phyloP scores from a whole-genome alignment of 1,140 invertebrate species.

The Doryteuthis pealeii region DNA sequence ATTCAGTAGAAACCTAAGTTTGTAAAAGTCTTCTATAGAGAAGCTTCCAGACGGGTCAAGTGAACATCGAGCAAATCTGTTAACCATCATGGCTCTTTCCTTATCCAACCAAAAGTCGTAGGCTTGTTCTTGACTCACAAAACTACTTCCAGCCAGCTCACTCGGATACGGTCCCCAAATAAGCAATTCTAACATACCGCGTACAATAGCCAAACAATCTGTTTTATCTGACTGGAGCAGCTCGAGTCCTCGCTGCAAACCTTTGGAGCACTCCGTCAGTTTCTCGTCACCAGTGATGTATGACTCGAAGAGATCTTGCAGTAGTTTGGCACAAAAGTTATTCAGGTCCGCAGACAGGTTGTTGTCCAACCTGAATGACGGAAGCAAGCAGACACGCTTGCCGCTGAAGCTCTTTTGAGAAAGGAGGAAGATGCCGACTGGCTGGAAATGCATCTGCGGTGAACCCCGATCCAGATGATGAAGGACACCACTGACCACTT shows the following conservation, averaged over 20 bases:
- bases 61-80: conserved; percentile 36
- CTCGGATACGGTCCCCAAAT: conserved; percentile 45
- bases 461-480: conserved; percentile 51
- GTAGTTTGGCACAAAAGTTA: conserved; percentile 42
- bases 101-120: conserved; percentile 50
- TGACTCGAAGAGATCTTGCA: conserved; percentile 35
- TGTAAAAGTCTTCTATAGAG: conserved; percentile 46
- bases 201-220: conserved; percentile 42
- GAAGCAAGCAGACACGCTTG: conserved; percentile 46
- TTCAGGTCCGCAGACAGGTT: conserved; percentile 46
- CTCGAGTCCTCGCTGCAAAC: conserved; percentile 23
- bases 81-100: conserved; percentile 38
- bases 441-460: conserved; percentile 43
- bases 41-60: conserved; percentile 24
- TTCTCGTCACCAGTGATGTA: conserved; percentile 21
- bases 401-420: conserved; percentile 40
- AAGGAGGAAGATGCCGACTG: conserved; percentile 46
- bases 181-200: conserved; percentile 46
- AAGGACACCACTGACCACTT: conserved; percentile 51
- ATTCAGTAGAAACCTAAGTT: conserved; percentile 52
- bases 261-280: conserved; percentile 32
- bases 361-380: conserved; percentile 41
- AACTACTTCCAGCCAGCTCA: background rate
- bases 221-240: conserved; percentile 38
- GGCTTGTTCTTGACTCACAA: conserved; percentile 42